These are phyloP conservation scores for human (Homo sapiens) DNA, from an alignment of 2,113 vertebrate species.

Conservation along the genomic window GRCh38 chr5:4222501-4223000, in stretches of 20 bases:
- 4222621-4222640: fast-evolving
- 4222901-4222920: not conserved
- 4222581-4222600: not conserved
- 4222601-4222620: not conserved
- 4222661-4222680: fast-evolving
- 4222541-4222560: not conserved
- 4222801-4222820: too few species aligned
- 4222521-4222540: constrained; percentile 55
- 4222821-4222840: fast-evolving
- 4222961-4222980: fast-evolving
- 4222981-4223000: fast-evolving
- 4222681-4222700: not conserved
- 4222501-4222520: constrained; percentile 54
- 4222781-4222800: fast-evolving
- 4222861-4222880: fast-evolving
- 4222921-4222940: too few species aligned
- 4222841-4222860: fast-evolving
- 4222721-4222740: not conserved
- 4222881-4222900: fast-evolving
- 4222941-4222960: not conserved
- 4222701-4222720: not conserved
- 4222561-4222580: constrained; percentile 14
- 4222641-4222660: fast-evolving
- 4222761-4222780: too few species aligned
- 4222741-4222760: fast-evolving